A percentile compares a stretch with the other conserved stretches of the same genome.
These are phyloP conservation scores for Brachionus sp. DNA, from an alignment of 1,140 invertebrate species.

Conservation along the genomic window DNA sequence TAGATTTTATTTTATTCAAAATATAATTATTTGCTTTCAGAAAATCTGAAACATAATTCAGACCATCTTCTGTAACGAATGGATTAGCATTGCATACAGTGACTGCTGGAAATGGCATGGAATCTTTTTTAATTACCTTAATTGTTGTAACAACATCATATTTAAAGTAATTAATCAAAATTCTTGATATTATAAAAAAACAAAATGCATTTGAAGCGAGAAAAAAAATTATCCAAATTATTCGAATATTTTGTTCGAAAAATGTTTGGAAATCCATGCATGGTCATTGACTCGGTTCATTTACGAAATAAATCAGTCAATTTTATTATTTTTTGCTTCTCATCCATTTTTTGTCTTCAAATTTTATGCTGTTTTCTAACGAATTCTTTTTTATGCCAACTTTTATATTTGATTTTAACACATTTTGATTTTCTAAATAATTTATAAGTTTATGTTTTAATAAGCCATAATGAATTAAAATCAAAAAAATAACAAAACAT, in stretches of 20 bases:
- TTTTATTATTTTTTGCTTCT: too few relatives aligned
- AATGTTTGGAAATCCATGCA: constrained; percentile 15
- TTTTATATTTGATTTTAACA: too few relatives aligned
- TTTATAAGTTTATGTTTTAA: too few relatives aligned
- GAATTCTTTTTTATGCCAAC: too few relatives aligned
- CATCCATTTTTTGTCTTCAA: too few relatives aligned
- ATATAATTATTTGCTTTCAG: too few relatives aligned
- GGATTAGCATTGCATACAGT: constrained; percentile 28
- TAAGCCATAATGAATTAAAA: too few relatives aligned
- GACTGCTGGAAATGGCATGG: not conserved
- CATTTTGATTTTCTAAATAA: too few relatives aligned
- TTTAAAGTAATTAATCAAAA: not conserved
- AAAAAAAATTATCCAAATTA: not conserved
- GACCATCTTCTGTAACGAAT: not conserved
- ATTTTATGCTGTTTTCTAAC: too few relatives aligned
- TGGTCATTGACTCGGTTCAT: not conserved
- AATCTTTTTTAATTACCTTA: not conserved
- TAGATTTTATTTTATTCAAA: too few relatives aligned
- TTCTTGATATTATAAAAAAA: not conserved
- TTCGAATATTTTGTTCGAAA: not conserved
- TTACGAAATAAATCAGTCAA: not conserved
- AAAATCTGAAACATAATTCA: too few relatives aligned
- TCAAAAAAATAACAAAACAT: too few relatives aligned
- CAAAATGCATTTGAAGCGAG: not conserved
- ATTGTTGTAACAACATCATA: constrained; percentile 23